Evolutionary conservation across 2,113 vertebrate genomes (phyloP).

Genomic region (Brachypodius melanocephalos): DNA sequence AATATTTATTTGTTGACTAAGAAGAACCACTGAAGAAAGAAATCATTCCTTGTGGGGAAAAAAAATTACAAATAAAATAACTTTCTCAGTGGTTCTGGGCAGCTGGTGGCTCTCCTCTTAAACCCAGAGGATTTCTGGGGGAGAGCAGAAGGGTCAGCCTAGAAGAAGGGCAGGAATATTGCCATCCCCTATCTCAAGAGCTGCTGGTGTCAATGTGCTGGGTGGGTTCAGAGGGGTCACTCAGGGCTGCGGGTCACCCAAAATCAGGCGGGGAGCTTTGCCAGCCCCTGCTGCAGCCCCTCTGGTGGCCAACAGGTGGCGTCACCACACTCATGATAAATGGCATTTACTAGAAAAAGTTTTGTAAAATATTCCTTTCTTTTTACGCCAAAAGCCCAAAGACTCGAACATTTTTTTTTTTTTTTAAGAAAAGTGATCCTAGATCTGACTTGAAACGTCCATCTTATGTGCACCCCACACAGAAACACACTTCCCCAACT

Average conservation of each 20-base stretch:
- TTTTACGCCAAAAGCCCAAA: background rate
- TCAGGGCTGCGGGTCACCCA: background rate
- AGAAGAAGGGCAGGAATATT: background rate
- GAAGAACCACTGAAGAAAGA: background rate
- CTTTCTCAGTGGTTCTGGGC: background rate
- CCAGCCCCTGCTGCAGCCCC: background rate
- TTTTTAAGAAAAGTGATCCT: background rate
- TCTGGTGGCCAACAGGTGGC: background rate
- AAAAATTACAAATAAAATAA: background rate
- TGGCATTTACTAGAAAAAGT: background rate
- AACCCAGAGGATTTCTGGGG: background rate
- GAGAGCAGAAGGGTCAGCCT: background rate
- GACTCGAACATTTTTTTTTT: no score
- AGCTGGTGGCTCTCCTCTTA: background rate
- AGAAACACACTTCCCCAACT: background rate
- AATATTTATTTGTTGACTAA: background rate
- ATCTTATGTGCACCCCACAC: rapidly evolving
- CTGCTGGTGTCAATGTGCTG: background rate
- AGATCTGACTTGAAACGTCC: background rate
- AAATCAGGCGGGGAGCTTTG: background rate
- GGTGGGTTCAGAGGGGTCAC: background rate
- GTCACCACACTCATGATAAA: background rate
- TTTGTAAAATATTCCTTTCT: background rate
- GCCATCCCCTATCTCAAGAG: rapidly evolving
- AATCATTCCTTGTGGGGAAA: background rate